Conservation (phyloP, 1,140 invertebrate species). For the Trichogramma pretiosum region DNA sequence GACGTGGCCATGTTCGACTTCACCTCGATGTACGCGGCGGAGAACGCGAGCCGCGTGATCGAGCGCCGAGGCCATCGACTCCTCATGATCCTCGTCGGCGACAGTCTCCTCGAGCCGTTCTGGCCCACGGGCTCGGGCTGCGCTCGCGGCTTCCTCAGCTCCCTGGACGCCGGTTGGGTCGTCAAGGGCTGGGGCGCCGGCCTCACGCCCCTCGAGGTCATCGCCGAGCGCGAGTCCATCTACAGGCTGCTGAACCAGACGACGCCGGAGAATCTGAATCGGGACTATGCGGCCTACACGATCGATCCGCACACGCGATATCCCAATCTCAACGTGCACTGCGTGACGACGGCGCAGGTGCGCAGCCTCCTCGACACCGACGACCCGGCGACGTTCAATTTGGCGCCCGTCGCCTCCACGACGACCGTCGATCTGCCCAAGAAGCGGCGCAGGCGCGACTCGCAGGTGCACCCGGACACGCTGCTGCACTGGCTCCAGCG, state of each 20-base stretch:
- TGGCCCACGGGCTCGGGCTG: slow-evolving; percentile 98
- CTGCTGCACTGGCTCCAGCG: slow-evolving; percentile 68
- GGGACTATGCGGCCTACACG: slow-evolving; percentile 80
- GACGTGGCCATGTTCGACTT: slow-evolving; percentile 99
- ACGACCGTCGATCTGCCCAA: slow-evolving; percentile 49
- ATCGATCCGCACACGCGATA: slow-evolving; percentile 79
- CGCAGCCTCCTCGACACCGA: slow-evolving; percentile 54
- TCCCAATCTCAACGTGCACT: slow-evolving; percentile 46
- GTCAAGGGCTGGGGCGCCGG: slow-evolving; percentile 72
- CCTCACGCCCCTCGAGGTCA: slow-evolving; percentile 65
- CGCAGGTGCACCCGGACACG: slow-evolving; percentile 62
- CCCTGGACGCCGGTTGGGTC: slow-evolving; percentile 93
- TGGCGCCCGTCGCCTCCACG: slow-evolving; percentile 46
- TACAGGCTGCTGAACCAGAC: slow-evolving; percentile 88
- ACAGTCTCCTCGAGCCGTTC: slow-evolving; percentile 93
- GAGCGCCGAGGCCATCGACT: slow-evolving; percentile 71
- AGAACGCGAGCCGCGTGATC: slow-evolving; percentile 80
- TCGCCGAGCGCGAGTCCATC: slow-evolving; percentile 91
- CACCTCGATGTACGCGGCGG: slow-evolving; percentile 96
- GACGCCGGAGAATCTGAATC: slow-evolving; percentile 88
- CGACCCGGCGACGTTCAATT: slow-evolving; percentile 50
- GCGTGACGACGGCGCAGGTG: slow-evolving; percentile 57
- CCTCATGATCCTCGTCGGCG: slow-evolving; percentile 85
- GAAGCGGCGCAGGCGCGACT: slow-evolving; percentile 56
- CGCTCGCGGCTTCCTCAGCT: slow-evolving; percentile 91